Evolutionary conservation across 2,797 vertebrate genomes (phyloP).

Genomic region (Pseudotriccus pelzelni): DNA sequence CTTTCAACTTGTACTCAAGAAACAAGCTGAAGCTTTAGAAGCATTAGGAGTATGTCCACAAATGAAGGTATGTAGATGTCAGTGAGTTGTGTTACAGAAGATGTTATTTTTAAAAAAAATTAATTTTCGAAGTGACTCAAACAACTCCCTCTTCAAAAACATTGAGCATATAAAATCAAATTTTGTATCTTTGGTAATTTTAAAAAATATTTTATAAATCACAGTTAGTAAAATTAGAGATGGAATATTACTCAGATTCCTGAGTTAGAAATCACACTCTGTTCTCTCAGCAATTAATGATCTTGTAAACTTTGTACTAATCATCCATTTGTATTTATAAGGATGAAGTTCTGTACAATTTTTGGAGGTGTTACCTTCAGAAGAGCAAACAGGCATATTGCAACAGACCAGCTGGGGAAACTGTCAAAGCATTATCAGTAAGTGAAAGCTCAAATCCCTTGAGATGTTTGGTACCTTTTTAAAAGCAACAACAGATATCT

Average conservation of each 20-base stretch:
- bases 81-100: neutral
- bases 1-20: constrained; percentile 89
- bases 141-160: neutral
- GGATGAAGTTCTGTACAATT: constrained; percentile 82
- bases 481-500: neutral
- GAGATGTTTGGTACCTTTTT: neutral
- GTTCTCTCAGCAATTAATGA: neutral
- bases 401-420: constrained; percentile 21
- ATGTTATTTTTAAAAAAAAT: neutral
- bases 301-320: neutral
- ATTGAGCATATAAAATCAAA: neutral
- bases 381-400: constrained; percentile 85
- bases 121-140: neutral
- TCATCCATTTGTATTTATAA: constrained; percentile 62
- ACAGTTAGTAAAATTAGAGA: neutral
- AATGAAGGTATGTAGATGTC: constrained; percentile 80
- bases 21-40: constrained; percentile 87
- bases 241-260: neutral
- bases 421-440: constrained; percentile 16
- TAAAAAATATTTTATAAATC: neutral
- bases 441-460: neutral
- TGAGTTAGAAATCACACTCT: neutral
- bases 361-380: constrained; percentile 92
- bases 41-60: constrained; percentile 79
- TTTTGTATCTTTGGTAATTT: neutral